Conservation (phyloP, 2,888 invertebrate genomes). For the Idaea dimidiata region DNA sequence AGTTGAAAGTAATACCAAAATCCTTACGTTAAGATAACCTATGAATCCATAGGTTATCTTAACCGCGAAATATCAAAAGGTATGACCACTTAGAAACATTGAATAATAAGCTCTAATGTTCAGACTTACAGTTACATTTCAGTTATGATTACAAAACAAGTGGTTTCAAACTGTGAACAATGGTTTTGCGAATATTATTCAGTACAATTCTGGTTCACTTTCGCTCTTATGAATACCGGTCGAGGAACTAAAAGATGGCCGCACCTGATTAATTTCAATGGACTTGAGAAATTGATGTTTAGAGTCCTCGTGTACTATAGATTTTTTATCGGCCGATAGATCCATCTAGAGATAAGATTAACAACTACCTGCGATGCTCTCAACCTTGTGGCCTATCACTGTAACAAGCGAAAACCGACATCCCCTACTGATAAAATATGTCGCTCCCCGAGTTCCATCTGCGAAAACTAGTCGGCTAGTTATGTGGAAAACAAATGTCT, state of each 20-base stretch:
- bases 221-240: conserved; percentile 43
- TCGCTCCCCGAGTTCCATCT: too few species aligned
- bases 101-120: background rate
- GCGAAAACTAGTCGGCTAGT: too few species aligned
- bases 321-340: background rate
- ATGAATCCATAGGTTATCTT: background rate
- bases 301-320: background rate
- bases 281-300: conserved; percentile 1
- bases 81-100: background rate
- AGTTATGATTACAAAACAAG: conserved; percentile 27
- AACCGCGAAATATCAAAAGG: background rate
- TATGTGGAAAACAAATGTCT: too few species aligned
- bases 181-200: conserved; percentile 73
- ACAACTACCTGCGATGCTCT: too few species aligned
- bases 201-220: conserved; percentile 61
- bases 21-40: background rate
- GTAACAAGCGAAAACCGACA: too few species aligned
- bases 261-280: conserved; percentile 19
- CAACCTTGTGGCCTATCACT: too few species aligned
- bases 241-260: conserved; percentile 20
- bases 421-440: too few species aligned
- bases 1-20: background rate
- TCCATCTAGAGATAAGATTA: too few species aligned
- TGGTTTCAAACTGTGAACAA: conserved; percentile 69
- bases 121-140: background rate